These are phyloP conservation scores for Neopipo cinnamomea DNA, from an alignment of 2,113 vertebrate genomes.

Conservation along the genomic window DNA sequence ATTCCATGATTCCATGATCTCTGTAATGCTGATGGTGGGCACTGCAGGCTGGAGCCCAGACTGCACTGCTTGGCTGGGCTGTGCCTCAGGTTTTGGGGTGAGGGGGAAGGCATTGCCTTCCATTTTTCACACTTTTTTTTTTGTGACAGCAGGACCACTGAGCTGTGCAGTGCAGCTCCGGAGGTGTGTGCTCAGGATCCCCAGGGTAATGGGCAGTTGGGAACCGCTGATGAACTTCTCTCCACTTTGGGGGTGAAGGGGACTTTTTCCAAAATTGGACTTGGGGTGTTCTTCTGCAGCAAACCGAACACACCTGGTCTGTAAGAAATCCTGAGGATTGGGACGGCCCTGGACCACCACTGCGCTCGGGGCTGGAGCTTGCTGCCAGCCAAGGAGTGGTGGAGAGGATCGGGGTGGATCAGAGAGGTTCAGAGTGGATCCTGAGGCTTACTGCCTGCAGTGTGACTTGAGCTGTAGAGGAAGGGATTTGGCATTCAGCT, in stretches of 20 bases:
- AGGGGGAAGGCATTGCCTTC: background rate
- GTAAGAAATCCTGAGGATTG: background rate
- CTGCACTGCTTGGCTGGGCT: accelerated
- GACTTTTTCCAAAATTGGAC: background rate
- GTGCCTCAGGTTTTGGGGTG: background rate
- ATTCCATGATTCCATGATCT: background rate
- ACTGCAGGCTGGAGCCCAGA: background rate
- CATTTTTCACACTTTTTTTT: background rate
- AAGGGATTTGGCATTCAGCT: background rate
- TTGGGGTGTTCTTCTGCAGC: background rate
- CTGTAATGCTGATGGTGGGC: background rate
- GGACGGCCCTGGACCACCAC: background rate
- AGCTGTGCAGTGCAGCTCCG: background rate
- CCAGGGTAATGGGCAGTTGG: accelerated
- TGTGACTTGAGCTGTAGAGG: background rate
- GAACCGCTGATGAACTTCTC: background rate
- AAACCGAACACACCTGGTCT: background rate
- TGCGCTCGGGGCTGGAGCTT: background rate
- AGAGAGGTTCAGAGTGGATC: background rate
- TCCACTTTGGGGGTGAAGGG: background rate
- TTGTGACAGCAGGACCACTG: background rate
- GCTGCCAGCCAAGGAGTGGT: background rate
- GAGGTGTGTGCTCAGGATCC: background rate
- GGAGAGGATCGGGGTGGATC: background rate
- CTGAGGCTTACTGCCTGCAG: background rate